These are phyloP conservation scores for Sylvicola cinctus DNA, from an alignment of 2,888 invertebrate genomes.

Conservation along the genomic window DNA sequence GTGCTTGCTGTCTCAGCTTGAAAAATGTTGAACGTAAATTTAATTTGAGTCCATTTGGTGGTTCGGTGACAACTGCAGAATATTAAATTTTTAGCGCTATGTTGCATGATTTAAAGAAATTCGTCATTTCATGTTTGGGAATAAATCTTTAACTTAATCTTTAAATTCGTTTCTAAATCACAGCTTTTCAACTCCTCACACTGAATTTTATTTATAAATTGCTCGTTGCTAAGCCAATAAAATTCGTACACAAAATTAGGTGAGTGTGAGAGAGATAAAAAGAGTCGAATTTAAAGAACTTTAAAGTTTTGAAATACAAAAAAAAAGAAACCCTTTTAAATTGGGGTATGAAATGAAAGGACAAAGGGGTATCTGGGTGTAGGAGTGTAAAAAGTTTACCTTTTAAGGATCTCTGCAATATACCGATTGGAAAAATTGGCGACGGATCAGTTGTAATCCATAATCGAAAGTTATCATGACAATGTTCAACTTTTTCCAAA, in stretches of 20 bases:
- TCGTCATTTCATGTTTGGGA: neutral
- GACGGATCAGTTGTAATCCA: constrained; percentile 88
- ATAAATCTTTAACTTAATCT: neutral
- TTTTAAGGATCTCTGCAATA: constrained; percentile 67
- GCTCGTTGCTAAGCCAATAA: too few relatives aligned
- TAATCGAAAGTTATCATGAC: constrained; percentile 77
- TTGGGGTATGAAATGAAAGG: too few relatives aligned
- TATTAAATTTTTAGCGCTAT: constrained; percentile 7
- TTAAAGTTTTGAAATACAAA: too few relatives aligned
- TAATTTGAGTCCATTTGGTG: constrained; percentile 75
- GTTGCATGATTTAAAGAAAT: constrained; percentile 2
- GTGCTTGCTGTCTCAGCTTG: constrained; percentile 53
- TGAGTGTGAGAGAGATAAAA: too few relatives aligned
- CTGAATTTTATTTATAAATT: too few relatives aligned
- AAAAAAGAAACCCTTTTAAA: too few relatives aligned
- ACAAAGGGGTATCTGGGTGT: too few relatives aligned
- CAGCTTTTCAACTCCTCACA: too few relatives aligned
- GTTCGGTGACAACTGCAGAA: constrained; percentile 68
- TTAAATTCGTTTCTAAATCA: neutral
- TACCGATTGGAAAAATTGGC: constrained; percentile 71
- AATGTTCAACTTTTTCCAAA: constrained; percentile 54
- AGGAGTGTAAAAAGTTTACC: constrained; percentile 28
- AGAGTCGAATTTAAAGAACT: too few relatives aligned
- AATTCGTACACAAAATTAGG: too few relatives aligned
- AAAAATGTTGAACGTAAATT: constrained; percentile 77